Percentiles rank a stretch among this genome's conserved stretches.
phyloP scores from a whole-genome alignment of 2,888 invertebrate species.

The Hydrotaea cyrtoneurina region DNA sequence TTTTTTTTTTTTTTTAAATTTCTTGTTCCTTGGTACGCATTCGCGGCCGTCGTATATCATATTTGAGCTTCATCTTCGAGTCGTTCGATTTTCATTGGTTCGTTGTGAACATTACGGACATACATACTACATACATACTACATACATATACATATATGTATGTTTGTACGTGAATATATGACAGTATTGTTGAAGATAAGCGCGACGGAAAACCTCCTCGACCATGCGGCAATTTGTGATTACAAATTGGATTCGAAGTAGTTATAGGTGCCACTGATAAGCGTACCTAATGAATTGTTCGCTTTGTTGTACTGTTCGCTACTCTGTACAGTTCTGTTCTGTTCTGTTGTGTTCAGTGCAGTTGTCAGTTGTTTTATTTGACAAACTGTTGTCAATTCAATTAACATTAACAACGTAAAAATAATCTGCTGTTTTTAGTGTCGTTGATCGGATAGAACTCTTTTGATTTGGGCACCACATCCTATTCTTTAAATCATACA shows the following conservation, averaged over 20 bases:
- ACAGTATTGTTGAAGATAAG: slow-evolving; percentile 42
- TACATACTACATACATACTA: too few relatives aligned
- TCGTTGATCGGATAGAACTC: not conserved
- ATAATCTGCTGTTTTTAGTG: not conserved
- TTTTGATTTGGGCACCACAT: not conserved
- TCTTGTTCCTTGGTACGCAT: too few relatives aligned
- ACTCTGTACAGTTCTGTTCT: not conserved
- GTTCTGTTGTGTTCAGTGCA: slow-evolving; percentile 43
- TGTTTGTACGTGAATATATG: too few relatives aligned
- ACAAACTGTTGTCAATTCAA: slow-evolving; percentile 77
- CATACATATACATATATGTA: too few relatives aligned
- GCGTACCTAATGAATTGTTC: slow-evolving; percentile 44
- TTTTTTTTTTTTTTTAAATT: too few relatives aligned
- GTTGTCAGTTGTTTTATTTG: slow-evolving; percentile 69
- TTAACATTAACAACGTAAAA: slow-evolving; percentile 70
- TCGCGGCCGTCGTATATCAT: not conserved
- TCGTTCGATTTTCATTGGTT: not conserved
- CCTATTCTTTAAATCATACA: too few relatives aligned
- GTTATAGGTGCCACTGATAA: slow-evolving; percentile 58
- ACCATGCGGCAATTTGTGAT: slow-evolving; percentile 34
- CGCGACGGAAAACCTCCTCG: slow-evolving; percentile 10
- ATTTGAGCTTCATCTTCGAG: not conserved
- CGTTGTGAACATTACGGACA: not conserved
- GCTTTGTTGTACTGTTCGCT: slow-evolving; percentile 1
- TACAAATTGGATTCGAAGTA: slow-evolving; percentile 55